Base-by-base conservation (phyloP, 2,888 invertebrate species). In the Drosophila aldrichi region DNA sequence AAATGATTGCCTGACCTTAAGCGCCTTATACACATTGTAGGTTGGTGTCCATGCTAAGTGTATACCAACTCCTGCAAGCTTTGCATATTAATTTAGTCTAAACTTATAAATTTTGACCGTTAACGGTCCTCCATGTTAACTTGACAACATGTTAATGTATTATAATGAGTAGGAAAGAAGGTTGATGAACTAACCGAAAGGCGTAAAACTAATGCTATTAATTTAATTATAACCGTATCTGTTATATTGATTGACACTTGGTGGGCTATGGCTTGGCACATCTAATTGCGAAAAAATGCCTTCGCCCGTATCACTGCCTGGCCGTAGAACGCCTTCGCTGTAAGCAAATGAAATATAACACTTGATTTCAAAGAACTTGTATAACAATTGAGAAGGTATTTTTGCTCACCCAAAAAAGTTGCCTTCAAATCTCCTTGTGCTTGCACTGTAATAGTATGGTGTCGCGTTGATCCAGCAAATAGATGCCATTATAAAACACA, bases 261-360 rank as follows among this genome's bases (percentile, higher is more conserved):
- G 57, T 9, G 60, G 54, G 48, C 54, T 22, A 0, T 18, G 68
- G n/a, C 14, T 25, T 10, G 76, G 76, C 2, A 55, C 76, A 46
- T 76, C 76, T 6, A 46, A 10, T 3, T 43, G 66, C 0, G 57
- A 48, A 36, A 78, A 69, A 8, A 60, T 68, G 16, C 74, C 79
- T 9, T 49, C 76, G 2, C 64, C 55, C 10, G 38, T 49, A 55
- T 74, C 62, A 20, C 61, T 51, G 44, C 64, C 79, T 1, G 74
- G 69, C 6, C 56, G 57, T 4, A 68, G 60, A 3, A 55, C 44
- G 6, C 76, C 79, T 58, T 76, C 76, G 34, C 76, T 76, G 49
- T 14, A 40, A 51, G n/a, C 9, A 34, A n/a, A 32, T 8, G 18
- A 16, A 22, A 22, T 16, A 16, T 4, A 52, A 52, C 20, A 52